Conservation (phyloP, 92 coral and sea anemone species). For the Hydrozoanthus gracilis region DNA sequence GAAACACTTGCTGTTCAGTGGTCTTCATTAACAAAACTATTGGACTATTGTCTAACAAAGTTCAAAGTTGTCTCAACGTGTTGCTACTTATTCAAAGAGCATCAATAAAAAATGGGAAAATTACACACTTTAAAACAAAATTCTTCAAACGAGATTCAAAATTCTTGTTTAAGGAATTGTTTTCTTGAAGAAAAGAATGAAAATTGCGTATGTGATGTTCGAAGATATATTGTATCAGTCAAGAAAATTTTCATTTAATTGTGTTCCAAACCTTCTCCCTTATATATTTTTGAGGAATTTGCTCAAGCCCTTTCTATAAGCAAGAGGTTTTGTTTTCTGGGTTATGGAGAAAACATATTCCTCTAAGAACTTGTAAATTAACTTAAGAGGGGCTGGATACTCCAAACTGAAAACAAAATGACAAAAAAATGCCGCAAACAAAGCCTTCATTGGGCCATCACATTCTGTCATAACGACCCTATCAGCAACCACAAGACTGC, state of each 20-base stretch:
- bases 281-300: conserved; percentile 11
- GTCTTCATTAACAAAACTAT: background rate
- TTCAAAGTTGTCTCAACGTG: background rate
- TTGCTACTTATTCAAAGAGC: background rate
- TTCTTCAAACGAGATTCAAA: conserved; percentile 4
- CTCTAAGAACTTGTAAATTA: conserved; percentile 1
- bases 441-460: conserved; percentile 22
- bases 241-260: background rate
- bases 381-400: conserved; percentile 8
- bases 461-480: background rate
- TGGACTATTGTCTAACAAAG: background rate
- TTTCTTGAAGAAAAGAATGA: background rate
- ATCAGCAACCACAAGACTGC: conserved; percentile 2
- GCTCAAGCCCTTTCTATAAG: conserved; percentile 9
- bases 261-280: conserved; percentile 5
- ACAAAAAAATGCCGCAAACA: background rate
- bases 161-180: conserved; percentile 32
- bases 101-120: background rate
- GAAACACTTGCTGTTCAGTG: background rate
- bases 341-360: conserved; percentile 7
- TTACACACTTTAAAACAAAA: background rate
- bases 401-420: too few species aligned
- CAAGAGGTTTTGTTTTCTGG: conserved; percentile 6
- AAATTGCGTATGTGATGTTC: background rate
- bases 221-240: conserved; percentile 10